These are phyloP conservation scores for Trematomus loennbergii DNA, from an alignment of 2,113 vertebrate genomes.

Conservation along the genomic window DNA sequence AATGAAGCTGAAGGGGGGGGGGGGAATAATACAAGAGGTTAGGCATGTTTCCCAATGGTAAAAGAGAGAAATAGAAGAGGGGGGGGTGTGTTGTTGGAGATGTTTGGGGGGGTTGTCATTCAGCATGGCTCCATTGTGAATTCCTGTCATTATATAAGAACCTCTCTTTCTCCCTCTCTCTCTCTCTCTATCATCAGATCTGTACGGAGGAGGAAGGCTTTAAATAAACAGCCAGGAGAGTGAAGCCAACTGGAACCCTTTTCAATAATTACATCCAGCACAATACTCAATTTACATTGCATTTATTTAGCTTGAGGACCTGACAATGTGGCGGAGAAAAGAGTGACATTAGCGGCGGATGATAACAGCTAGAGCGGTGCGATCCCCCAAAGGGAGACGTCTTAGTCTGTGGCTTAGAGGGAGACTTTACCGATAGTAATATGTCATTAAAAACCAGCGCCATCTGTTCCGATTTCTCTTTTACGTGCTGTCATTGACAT, in stretches of 20 bases:
- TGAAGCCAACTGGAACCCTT: constrained; percentile 75
- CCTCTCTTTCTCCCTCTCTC: constrained; percentile 52
- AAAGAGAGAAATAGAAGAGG: constrained; percentile 46
- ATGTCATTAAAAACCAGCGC: constrained; percentile 80
- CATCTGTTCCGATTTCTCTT: constrained; percentile 76
- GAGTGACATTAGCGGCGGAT: constrained; percentile 73
- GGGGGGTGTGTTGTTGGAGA: constrained; percentile 33
- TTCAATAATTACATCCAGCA: constrained; percentile 74
- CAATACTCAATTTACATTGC: constrained; percentile 72
- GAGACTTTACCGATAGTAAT: constrained; percentile 77
- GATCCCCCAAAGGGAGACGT: constrained; percentile 61
- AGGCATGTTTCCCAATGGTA: constrained; percentile 67
- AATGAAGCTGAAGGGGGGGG: constrained; percentile 45
- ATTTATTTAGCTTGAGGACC: constrained; percentile 78
- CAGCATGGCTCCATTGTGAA: constrained; percentile 70
- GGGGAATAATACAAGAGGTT: constrained; percentile 58
- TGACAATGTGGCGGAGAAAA: constrained; percentile 65
- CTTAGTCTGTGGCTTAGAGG: constrained; percentile 74
- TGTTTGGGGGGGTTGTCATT: constrained; percentile 57
- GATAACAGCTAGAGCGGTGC: constrained; percentile 73
- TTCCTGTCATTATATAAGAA: constrained; percentile 79
- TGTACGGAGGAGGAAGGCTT: constrained; percentile 67
- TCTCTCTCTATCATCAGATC: constrained; percentile 65
- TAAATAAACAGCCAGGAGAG: constrained; percentile 72
- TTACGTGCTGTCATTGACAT: constrained; percentile 60